Conservation (phyloP, 92 coral and sea anemone species). For the Porites rus region DNA sequence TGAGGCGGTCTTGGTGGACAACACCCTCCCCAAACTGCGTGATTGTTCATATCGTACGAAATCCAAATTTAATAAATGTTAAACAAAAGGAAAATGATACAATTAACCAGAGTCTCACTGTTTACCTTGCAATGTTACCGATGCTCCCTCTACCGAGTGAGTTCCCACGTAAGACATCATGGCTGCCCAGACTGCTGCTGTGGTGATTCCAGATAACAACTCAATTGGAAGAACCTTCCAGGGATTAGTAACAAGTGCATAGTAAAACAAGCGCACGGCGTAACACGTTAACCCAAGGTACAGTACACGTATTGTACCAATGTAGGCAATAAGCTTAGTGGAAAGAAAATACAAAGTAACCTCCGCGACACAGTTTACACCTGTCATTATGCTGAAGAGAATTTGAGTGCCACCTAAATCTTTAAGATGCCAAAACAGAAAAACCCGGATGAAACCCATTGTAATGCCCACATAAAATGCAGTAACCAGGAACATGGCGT, state of each 20-base stretch:
- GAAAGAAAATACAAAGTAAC: constrained; percentile 89
- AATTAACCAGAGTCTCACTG: neutral
- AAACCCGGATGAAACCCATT: constrained; percentile 96
- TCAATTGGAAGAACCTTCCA: constrained; percentile 85
- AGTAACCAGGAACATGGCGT: constrained; percentile 87
- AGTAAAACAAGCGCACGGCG: constrained; percentile 72
- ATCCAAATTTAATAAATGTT: no score
- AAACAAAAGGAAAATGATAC: neutral
- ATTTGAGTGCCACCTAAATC: constrained; percentile 90
- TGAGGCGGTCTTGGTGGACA: no score
- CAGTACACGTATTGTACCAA: constrained; percentile 80
- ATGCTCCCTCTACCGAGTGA: constrained; percentile 81
- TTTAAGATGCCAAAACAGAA: constrained; percentile 93
- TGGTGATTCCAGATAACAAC: constrained; percentile 85
- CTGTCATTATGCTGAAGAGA: constrained; percentile 89
- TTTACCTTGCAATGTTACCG: constrained; percentile 86
- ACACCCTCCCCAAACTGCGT: no score
- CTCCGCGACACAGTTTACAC: constrained; percentile 87
- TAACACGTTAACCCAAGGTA: constrained; percentile 86
- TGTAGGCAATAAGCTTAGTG: constrained; percentile 70
- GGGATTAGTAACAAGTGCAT: constrained; percentile 79
- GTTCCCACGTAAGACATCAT: constrained; percentile 91
- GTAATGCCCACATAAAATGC: constrained; percentile 94
- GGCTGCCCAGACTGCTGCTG: constrained; percentile 95
- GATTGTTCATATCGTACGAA: no score